Percentiles rank a stretch among this genome's conserved stretches.
Evolutionary conservation across 2,113 vertebrate species (phyloP).

Genomic region (Peromyscus californicus): DNA sequence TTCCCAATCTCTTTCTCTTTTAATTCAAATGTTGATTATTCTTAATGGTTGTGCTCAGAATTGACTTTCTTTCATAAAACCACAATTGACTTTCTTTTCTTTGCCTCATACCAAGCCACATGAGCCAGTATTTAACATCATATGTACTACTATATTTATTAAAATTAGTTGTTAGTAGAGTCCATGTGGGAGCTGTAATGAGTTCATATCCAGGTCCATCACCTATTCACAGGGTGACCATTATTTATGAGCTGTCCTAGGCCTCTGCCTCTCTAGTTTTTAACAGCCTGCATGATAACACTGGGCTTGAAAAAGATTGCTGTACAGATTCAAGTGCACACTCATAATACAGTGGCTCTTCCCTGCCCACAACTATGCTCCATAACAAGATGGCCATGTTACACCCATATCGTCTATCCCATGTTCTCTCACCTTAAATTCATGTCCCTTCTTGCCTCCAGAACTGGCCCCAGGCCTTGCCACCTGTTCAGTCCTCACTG

Average conservation of each 20-base stretch:
- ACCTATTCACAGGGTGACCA: not conserved
- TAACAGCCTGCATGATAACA: not conserved
- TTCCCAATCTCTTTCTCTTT: not conserved
- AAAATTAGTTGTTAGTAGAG: not conserved
- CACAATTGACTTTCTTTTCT: not conserved
- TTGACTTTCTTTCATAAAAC: not conserved
- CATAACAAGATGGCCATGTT: not conserved
- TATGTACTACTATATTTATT: not conserved
- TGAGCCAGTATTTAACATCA: not conserved
- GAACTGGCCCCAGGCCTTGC: not conserved
- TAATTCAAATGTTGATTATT: not conserved
- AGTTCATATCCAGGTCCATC: not conserved
- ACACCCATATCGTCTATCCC: not conserved
- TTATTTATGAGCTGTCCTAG: not conserved
- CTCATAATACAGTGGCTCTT: not conserved
- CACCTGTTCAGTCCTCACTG: not conserved
- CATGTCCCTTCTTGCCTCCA: not conserved
- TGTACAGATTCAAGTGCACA: not conserved
- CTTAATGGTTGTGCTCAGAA: not conserved
- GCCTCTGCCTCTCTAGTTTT: not conserved
- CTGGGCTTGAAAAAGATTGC: not conserved
- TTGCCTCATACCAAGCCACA: not conserved
- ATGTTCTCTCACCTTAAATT: not conserved
- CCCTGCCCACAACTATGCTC: not conserved
- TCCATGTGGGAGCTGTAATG: not conserved